Base-by-base conservation (phyloP, 2,113 vertebrate genomes). In the Gallinago undulata region DNA sequence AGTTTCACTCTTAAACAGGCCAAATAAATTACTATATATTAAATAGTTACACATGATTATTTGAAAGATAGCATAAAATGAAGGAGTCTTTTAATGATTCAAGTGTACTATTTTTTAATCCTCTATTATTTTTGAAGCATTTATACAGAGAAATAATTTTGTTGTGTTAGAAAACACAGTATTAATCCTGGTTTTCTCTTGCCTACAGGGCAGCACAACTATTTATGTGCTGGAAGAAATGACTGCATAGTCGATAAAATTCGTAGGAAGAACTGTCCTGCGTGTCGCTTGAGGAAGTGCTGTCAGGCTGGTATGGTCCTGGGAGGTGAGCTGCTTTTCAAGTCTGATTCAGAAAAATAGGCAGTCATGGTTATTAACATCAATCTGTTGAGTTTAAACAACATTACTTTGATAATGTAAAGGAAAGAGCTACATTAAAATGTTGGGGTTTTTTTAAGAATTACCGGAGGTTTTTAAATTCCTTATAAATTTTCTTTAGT, bases 241-340 rank as follows among this genome's bases (percentile, higher is more conserved):
- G 99, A 99, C 97, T 99, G 99, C 97, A 99, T 99, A 90, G 99
- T 99, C 53, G 99, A 99, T 98, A 99, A 99, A 97, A 99, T 99
- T 84, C 98, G 99, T 74, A 99, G 99, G 87, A 99, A 99, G 97
- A 99, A 99, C 93, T 99, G 99, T 90, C 99, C 99, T 6, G 99
- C 99, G 0, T 99, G 99, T 97, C 99, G 99, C 64, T 98, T 99
- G 66, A 97, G 99, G 95, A 99, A 99, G 95, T 99, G 99, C 96
- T 99, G 99, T 91, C 99, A 99, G 92, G 99, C 99, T 1, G 99
- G 99, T 76, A 99, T 99, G 99, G 99, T 99, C 92, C 99, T 99
- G 18, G 99, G 99, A 99, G 99, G 99, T 99, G 98, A 98, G 88
- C 51, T 48, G 77, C 31, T 41, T 91, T 45, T 69, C 47, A 43